Evolutionary conservation across 1,140 invertebrate species (phyloP).

Genomic region (Ceratosolen fusciceps): DNA sequence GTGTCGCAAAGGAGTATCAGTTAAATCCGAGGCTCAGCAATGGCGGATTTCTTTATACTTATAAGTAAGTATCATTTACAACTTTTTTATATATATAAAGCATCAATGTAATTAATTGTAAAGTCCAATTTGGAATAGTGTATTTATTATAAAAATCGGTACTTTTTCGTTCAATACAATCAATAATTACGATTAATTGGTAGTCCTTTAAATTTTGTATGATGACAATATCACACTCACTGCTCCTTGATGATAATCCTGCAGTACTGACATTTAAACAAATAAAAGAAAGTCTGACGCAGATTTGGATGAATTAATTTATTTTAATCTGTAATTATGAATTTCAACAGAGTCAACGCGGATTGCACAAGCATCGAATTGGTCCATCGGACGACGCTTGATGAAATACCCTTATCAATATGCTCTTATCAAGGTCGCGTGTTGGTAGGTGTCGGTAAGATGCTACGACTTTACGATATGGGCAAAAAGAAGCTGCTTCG

Average conservation of each 20-base stretch:
- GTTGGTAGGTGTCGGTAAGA: slow-evolving; percentile 92
- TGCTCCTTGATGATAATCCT: slow-evolving; percentile 66
- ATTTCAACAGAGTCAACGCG: slow-evolving; percentile 73
- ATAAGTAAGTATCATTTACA: slow-evolving; percentile 75
- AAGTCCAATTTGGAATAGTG: too few species aligned
- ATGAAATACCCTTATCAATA: slow-evolving; percentile 92
- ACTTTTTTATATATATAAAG: too few species aligned
- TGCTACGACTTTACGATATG: slow-evolving; percentile 95
- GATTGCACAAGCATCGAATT: slow-evolving; percentile 88
- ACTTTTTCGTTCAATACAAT: too few species aligned
- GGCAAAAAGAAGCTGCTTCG: slow-evolving; percentile 96
- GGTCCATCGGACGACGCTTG: slow-evolving; percentile 93
- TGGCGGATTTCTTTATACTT: slow-evolving; percentile 90
- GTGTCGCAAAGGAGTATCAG: slow-evolving; percentile 91
- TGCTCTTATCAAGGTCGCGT: slow-evolving; percentile 93
- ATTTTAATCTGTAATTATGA: background rate
- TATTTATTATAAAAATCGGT: too few species aligned
- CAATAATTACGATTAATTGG: too few species aligned
- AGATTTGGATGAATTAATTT: background rate
- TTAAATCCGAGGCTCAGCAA: slow-evolving; percentile 87
- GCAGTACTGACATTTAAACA: slow-evolving; percentile 66
- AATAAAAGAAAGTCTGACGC: background rate
- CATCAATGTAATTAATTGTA: too few species aligned
- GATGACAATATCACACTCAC: slow-evolving; percentile 63
- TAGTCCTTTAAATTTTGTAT: slow-evolving; percentile 51